phyloP scores from a whole-genome alignment of 2,888 invertebrate genomes.

The Acanthosepion pharaonis region DNA sequence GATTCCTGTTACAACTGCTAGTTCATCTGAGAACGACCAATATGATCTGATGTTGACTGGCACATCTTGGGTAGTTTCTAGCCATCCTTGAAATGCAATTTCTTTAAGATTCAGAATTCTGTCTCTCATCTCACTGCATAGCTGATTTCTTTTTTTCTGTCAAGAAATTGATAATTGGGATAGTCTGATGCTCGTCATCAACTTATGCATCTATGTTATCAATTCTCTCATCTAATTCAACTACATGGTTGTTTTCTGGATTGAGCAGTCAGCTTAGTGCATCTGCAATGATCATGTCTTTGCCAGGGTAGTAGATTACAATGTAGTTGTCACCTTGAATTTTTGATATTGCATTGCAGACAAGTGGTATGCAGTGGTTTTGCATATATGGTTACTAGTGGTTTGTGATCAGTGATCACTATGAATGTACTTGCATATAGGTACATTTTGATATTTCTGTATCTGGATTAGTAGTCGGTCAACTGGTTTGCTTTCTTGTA shows the following conservation, averaged over 20 bases:
- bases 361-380: background rate
- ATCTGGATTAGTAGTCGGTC: background rate
- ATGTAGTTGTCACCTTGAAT: background rate
- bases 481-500: background rate
- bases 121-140: background rate
- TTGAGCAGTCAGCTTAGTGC: background rate
- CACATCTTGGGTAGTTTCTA: constrained; percentile 15
- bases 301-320: background rate
- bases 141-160: background rate
- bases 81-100: background rate
- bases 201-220: background rate
- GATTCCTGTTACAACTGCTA: constrained; percentile 50
- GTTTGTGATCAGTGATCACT: background rate
- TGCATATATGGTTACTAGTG: background rate
- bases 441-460: no score
- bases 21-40: background rate
- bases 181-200: background rate
- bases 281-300: background rate
- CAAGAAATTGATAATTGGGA: background rate
- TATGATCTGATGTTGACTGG: constrained; percentile 47
- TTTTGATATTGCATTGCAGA: background rate
- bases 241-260: background rate
- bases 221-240: background rate
- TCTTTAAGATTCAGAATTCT: background rate
- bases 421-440: background rate